phyloP scores from a whole-genome alignment of 2,888 invertebrate genomes.

The Drosophila macrospina region DNA sequence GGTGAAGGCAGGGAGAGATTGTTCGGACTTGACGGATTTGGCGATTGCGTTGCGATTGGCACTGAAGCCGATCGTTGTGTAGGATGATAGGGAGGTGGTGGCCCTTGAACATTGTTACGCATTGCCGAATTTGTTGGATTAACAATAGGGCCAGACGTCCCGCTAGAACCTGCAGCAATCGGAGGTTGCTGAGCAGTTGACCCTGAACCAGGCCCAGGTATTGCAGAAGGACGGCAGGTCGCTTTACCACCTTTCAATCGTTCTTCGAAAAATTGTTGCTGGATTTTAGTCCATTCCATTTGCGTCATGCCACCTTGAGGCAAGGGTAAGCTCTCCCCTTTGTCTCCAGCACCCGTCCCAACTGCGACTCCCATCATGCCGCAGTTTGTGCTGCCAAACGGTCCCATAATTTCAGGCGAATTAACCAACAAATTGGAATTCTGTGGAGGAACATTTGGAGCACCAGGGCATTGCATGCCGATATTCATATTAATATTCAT shows the following conservation, averaged over 20 bases:
- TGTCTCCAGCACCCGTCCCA: slow-evolving; percentile 47
- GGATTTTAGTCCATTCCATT: slow-evolving; percentile 96
- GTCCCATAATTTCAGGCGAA: slow-evolving; percentile 63
- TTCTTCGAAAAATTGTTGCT: slow-evolving; percentile 93
- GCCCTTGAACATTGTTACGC: slow-evolving; percentile 87
- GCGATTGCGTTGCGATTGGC: slow-evolving; percentile 90
- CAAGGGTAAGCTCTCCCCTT: slow-evolving; percentile 44
- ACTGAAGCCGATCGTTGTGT: slow-evolving; percentile 91
- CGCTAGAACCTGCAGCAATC: slow-evolving; percentile 6
- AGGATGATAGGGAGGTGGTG: slow-evolving; percentile 92
- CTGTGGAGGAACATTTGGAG: slow-evolving; percentile 29
- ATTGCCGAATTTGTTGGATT: slow-evolving; percentile 35
- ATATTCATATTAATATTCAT: slow-evolving; percentile 52
- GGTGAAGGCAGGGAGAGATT: slow-evolving; percentile 92
- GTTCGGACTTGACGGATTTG: slow-evolving; percentile 90
- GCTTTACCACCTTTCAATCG: slow-evolving; percentile 86
- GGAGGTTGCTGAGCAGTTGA: neutral
- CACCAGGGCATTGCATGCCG: slow-evolving; percentile 35
- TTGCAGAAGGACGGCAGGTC: slow-evolving; percentile 33
- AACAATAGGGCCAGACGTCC: slow-evolving; percentile 27
- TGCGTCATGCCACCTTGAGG: slow-evolving; percentile 86
- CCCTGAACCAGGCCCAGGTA: slow-evolving; percentile 38
- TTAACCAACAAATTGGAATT: slow-evolving; percentile 44
- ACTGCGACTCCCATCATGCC: slow-evolving; percentile 46
- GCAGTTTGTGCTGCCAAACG: slow-evolving; percentile 56